phyloP scores from a whole-genome alignment of 2,113 vertebrate species.

The Hyperopisus bebe region DNA sequence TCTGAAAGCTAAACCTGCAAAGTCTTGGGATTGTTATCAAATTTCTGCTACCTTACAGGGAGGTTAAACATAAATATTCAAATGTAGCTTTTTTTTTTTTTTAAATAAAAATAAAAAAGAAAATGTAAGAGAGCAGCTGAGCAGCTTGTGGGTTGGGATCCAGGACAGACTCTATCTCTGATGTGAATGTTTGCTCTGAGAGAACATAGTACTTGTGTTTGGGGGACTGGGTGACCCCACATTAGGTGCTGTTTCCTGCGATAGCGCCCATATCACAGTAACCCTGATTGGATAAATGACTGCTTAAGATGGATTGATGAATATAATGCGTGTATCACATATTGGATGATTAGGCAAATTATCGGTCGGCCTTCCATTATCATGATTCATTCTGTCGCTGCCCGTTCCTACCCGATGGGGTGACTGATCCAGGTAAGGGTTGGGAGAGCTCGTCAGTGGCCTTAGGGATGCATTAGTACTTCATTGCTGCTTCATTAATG shows the following conservation, averaged over 20 bases:
- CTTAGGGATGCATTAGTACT: background rate
- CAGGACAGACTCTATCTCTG: background rate
- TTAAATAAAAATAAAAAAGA: background rate
- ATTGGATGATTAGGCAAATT: background rate
- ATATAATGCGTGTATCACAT: background rate
- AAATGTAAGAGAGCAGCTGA: background rate
- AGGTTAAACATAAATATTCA: background rate
- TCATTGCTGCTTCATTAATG: background rate
- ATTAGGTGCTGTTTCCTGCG: background rate
- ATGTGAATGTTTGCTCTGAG: background rate
- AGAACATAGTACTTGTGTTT: background rate
- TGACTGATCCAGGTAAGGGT: background rate
- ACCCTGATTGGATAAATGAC: background rate
- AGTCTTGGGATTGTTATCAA: background rate
- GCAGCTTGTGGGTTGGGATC: background rate
- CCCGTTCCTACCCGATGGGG: background rate
- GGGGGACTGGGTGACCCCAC: background rate
- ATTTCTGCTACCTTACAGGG: background rate
- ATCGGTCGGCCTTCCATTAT: background rate
- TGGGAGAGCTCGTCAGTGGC: background rate
- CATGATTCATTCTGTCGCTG: background rate
- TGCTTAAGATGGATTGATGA: conserved; percentile 7
- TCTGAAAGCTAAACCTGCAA: background rate
- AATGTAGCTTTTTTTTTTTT: background rate
- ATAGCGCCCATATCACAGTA: background rate